A percentile compares a stretch with the other conserved stretches of the same genome.
Evolutionary conservation across 2,113 vertebrate genomes (phyloP).

Genomic region (Oenanthe melanoleuca): DNA sequence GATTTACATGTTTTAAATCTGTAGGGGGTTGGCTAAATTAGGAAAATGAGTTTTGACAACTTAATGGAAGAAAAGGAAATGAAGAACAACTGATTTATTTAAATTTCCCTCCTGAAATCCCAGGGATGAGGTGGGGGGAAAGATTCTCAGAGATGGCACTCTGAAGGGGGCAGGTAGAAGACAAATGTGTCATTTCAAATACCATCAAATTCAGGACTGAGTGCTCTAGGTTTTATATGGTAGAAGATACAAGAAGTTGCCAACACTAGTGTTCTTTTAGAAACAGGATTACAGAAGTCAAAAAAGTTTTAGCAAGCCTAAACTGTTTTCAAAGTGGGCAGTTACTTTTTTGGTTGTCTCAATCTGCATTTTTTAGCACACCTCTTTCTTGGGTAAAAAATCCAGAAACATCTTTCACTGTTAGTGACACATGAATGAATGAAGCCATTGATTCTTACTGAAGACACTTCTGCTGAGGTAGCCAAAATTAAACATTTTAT

Average conservation of each 20-base stretch:
- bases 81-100: background rate
- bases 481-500: background rate
- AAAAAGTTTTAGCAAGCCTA: background rate
- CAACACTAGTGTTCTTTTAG: background rate
- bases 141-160: background rate
- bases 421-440: background rate
- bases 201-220: background rate
- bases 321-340: background rate
- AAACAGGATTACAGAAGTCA: background rate
- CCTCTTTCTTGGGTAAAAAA: background rate
- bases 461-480: background rate
- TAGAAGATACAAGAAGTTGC: background rate
- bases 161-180: background rate
- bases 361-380: background rate
- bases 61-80: background rate
- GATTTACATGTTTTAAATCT: background rate
- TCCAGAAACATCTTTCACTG: background rate
- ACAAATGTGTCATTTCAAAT: background rate
- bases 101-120: background rate
- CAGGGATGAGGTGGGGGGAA: fast-evolving
- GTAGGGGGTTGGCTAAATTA: background rate
- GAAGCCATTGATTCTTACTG: background rate
- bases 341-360: background rate
- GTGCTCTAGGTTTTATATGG: background rate
- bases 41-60: background rate